phyloP scores from a whole-genome alignment of 2,113 vertebrate species.

The Pardalotus punctatus region DNA sequence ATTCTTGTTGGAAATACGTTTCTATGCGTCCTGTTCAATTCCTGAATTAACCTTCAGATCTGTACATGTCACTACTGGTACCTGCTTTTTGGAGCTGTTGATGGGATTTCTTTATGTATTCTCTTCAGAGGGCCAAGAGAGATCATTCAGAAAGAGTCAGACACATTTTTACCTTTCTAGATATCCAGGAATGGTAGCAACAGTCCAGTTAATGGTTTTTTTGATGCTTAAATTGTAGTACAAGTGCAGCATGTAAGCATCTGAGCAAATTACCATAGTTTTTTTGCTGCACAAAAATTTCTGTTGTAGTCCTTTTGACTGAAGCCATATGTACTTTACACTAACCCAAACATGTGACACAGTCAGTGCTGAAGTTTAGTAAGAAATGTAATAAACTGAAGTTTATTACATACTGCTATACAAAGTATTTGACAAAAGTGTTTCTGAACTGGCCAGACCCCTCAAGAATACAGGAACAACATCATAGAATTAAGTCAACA shows the following conservation, averaged over 20 bases:
- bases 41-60: background rate
- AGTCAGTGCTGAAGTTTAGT: background rate
- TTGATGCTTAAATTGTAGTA: background rate
- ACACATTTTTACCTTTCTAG: background rate
- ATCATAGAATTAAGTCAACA: background rate
- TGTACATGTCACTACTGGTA: background rate
- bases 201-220: background rate
- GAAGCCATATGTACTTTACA: background rate
- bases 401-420: background rate
- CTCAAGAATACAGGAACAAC: background rate
- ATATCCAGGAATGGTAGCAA: background rate
- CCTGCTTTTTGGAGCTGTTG: background rate
- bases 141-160: background rate
- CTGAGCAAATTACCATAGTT: background rate
- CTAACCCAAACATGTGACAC: background rate
- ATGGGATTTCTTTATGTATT: background rate
- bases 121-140: background rate
- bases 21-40: background rate
- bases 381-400: background rate
- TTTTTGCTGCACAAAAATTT: background rate
- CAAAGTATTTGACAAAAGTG: background rate
- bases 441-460: background rate
- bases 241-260: background rate
- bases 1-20: background rate
- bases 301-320: background rate